phyloP scores from a whole-genome alignment of 2,888 invertebrate species.

The Tenthredo amoena region DNA sequence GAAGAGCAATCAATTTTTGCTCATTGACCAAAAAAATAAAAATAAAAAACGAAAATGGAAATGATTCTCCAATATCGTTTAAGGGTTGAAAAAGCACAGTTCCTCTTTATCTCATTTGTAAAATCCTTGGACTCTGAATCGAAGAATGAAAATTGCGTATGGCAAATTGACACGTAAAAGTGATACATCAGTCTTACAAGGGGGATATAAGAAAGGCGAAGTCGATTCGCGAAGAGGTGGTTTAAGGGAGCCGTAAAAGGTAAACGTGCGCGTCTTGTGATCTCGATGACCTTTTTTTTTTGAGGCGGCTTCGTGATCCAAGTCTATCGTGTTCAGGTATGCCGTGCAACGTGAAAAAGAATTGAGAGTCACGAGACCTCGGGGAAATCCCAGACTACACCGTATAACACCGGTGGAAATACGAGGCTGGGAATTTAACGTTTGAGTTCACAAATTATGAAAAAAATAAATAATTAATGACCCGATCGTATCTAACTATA shows the following conservation, averaged over 20 bases:
- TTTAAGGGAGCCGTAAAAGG: constrained; percentile 39
- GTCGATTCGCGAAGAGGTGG: constrained; percentile 19
- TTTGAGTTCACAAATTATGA: not conserved
- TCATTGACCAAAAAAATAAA: not conserved
- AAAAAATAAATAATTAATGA: not conserved
- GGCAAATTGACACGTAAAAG: constrained; percentile 46
- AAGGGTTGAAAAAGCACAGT: not conserved
- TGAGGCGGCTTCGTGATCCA: constrained; percentile 26
- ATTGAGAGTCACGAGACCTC: constrained; percentile 19
- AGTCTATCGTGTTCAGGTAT: constrained; percentile 12
- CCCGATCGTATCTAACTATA: not conserved
- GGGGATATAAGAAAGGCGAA: constrained; percentile 10
- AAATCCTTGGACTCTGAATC: constrained; percentile 14
- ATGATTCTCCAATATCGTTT: not conserved
- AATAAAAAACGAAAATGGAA: not conserved
- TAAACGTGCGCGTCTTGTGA: constrained; percentile 43
- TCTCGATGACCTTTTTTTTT: constrained; percentile 40
- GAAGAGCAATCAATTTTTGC: not conserved
- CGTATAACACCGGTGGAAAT: not conserved
- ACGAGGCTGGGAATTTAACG: not conserved
- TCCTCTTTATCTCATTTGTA: constrained; percentile 5
- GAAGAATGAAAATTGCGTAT: not conserved
- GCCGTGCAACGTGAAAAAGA: not conserved
- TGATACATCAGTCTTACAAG: constrained; percentile 45
- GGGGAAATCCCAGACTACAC: not conserved